These are phyloP conservation scores for Brachypalpus laphriformis DNA, from an alignment of 2,888 invertebrate genomes.

Conservation along the genomic window DNA sequence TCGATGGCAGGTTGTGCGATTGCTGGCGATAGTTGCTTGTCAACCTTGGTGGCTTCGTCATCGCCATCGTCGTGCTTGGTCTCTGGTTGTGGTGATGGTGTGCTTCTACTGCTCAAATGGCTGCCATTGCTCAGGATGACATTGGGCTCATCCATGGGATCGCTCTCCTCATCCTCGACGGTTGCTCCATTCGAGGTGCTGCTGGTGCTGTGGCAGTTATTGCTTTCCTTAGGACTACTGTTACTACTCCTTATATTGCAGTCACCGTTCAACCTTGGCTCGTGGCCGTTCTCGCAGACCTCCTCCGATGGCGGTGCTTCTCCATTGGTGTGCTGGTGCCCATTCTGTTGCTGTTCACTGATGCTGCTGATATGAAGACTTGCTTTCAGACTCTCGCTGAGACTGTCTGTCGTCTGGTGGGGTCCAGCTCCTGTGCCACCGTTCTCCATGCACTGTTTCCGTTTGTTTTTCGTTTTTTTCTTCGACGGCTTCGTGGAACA, in stretches of 20 bases:
- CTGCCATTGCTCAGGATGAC: conserved; percentile 49
- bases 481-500: conserved; percentile 65
- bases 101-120: conserved; percentile 62
- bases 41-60: conserved; percentile 9
- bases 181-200: conserved; percentile 18
- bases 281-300: conserved; percentile 60
- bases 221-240: conserved; percentile 75
- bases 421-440: conserved; percentile 36
- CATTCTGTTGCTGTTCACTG: conserved; percentile 54
- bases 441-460: conserved; percentile 65
- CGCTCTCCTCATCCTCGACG: neutral
- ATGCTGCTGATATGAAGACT: conserved; percentile 62
- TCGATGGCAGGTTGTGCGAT: conserved; percentile 58
- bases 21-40: conserved; percentile 39
- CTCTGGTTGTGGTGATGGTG: conserved; percentile 51
- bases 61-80: conserved; percentile 14
- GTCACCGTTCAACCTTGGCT: conserved; percentile 67
- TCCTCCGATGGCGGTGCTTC: neutral
- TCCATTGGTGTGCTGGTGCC: conserved; percentile 49
- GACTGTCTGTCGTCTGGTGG: conserved; percentile 51
- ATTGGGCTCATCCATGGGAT: neutral
- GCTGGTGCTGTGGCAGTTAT: conserved; percentile 74
- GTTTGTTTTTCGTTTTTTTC: conserved; percentile 73
- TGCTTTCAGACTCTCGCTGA: conserved; percentile 55
- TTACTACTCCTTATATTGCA: conserved; percentile 72